These are phyloP conservation scores for Myotis yumanensis DNA, from an alignment of 2,113 vertebrate species.

Conservation along the genomic window DNA sequence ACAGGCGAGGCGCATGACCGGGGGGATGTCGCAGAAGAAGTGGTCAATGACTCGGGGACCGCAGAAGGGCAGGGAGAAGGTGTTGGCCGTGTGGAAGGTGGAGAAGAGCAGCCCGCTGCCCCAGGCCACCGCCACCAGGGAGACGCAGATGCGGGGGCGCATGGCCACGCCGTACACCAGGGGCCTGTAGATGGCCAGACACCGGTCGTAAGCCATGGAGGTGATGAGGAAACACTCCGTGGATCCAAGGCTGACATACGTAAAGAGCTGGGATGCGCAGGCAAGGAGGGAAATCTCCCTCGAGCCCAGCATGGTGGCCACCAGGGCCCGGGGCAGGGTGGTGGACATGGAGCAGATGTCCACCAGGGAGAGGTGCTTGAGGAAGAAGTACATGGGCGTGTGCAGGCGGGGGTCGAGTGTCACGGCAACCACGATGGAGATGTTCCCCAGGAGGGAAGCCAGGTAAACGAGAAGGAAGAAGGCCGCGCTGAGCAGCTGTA, in stretches of 20 bases:
- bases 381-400: slow-evolving; percentile 56
- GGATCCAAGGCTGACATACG: slow-evolving; percentile 51
- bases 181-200: slow-evolving; percentile 49
- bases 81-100: slow-evolving; percentile 16
- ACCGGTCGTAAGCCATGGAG: slow-evolving; percentile 30
- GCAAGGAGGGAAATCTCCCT: not conserved
- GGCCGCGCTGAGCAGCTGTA: not conserved
- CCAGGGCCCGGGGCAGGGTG: slow-evolving; percentile 38
- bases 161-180: not conserved
- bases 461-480: slow-evolving; percentile 24
- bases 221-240: slow-evolving; percentile 43
- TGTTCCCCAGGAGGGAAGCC: not conserved
- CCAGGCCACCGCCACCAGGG: slow-evolving; percentile 41
- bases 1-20: slow-evolving; percentile 25
- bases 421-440: not conserved
- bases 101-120: slow-evolving; percentile 44
- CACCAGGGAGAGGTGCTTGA: slow-evolving; percentile 50
- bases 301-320: not conserved
- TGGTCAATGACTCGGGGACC: not conserved
- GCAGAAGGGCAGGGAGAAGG: slow-evolving; percentile 55
- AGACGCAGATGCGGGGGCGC: not conserved
- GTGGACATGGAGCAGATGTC: slow-evolving; percentile 39
- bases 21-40: slow-evolving; percentile 59
- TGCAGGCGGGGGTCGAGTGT: not conserved
- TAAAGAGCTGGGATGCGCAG: slow-evolving; percentile 39